Conservation (phyloP, 2,113 vertebrate genomes). For the Zapornia atra region DNA sequence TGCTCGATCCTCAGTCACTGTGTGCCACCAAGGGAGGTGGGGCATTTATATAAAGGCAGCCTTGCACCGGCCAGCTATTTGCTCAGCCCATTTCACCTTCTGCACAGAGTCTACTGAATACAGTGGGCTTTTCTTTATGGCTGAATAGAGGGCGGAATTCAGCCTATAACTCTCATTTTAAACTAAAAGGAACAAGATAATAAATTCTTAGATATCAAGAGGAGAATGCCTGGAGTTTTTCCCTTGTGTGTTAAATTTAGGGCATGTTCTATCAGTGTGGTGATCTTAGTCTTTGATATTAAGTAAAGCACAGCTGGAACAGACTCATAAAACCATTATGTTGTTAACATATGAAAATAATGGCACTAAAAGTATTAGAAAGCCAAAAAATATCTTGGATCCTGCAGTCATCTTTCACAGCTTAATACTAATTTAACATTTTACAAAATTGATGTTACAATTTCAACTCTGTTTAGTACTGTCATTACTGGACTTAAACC, state of each 20-base stretch:
- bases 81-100: not conserved
- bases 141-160: not conserved
- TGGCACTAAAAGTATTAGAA: not conserved
- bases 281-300: constrained; percentile 33
- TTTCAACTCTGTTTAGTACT: constrained; percentile 61
- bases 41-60: not conserved
- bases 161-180: not conserved
- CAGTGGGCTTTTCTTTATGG: not conserved
- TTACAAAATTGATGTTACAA: constrained; percentile 54
- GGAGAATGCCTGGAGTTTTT: constrained; percentile 2
- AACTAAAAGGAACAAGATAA: not conserved
- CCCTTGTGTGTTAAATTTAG: constrained; percentile 33
- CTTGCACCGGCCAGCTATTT: not conserved
- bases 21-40: not conserved
- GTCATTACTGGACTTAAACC: constrained; percentile 68
- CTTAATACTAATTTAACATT: constrained; percentile 64
- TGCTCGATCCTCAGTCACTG: not conserved
- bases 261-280: constrained; percentile 5
- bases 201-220: constrained; percentile 1
- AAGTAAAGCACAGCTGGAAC: constrained; percentile 55
- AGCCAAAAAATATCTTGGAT: constrained; percentile 28
- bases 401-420: constrained; percentile 22
- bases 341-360: constrained; percentile 45
- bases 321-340: constrained; percentile 38
- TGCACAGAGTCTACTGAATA: not conserved